These are phyloP conservation scores for Discoglossus pictus DNA, from an alignment of 2,797 vertebrate genomes.

Conservation along the genomic window DNA sequence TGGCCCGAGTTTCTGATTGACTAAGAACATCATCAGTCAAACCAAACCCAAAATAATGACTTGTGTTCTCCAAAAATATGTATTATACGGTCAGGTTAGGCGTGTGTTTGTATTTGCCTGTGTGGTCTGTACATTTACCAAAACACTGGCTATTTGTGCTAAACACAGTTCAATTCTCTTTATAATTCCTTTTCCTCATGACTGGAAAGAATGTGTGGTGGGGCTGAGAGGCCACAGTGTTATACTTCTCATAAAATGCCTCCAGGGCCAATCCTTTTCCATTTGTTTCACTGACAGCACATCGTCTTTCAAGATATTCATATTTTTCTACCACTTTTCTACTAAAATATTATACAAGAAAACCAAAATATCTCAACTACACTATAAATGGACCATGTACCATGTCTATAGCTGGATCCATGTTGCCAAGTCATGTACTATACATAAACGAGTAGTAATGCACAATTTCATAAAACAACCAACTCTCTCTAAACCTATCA, in stretches of 20 bases:
- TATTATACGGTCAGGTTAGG: background rate
- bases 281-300: background rate
- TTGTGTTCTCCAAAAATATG: too few species aligned
- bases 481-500: too few species aligned
- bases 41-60: too few species aligned
- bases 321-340: background rate
- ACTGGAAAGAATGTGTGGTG: slow-evolving; percentile 23
- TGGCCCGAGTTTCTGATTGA: too few species aligned
- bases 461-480: too few species aligned
- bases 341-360: background rate
- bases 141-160: background rate
- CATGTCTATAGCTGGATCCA: too few species aligned
- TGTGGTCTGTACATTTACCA: slow-evolving; percentile 6
- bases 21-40: too few species aligned
- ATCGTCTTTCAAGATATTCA: background rate
- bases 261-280: background rate
- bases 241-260: background rate
- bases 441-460: too few species aligned
- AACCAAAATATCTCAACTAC: background rate
- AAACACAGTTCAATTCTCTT: background rate
- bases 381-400: too few species aligned
- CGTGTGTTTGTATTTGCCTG: background rate
- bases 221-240: background rate
- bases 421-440: too few species aligned
- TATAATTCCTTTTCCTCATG: slow-evolving; percentile 2